These are phyloP conservation scores for Valencia hispanica DNA, from an alignment of 2,797 vertebrate species.

Conservation along the genomic window DNA sequence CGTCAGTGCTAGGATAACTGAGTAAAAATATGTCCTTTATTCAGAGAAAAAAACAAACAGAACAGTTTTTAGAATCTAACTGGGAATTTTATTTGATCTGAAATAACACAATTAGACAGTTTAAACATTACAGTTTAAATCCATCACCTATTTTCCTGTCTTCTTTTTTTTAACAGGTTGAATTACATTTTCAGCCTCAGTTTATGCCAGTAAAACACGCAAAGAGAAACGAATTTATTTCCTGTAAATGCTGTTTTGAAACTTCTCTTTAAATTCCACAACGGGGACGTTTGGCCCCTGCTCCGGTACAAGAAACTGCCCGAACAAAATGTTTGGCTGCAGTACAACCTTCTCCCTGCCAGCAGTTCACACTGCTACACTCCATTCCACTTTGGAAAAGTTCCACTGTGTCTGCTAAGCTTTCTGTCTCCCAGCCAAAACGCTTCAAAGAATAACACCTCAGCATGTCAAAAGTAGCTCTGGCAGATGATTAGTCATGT, in stretches of 20 bases:
- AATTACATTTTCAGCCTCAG: neutral
- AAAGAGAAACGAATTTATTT: conserved; percentile 4
- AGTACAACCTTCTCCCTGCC: conserved; percentile 49
- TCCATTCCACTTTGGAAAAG: conserved; percentile 50
- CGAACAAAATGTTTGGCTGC: conserved; percentile 65
- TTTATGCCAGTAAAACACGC: conserved; percentile 7
- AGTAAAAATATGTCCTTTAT: neutral
- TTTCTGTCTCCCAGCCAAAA: conserved; percentile 51
- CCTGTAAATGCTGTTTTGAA: conserved; percentile 17
- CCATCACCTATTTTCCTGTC: neutral
- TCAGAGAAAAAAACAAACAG: neutral
- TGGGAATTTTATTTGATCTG: neutral
- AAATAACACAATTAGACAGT: neutral
- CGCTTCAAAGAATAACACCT: conserved; percentile 51
- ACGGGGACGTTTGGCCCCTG: conserved; percentile 28
- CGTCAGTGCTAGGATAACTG: neutral
- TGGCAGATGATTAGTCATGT: conserved; percentile 51
- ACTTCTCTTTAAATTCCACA: conserved; percentile 43
- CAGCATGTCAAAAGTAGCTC: conserved; percentile 53
- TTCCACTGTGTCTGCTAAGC: conserved; percentile 64
- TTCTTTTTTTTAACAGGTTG: neutral
- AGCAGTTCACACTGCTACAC: conserved; percentile 52
- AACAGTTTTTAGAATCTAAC: conserved; percentile 1
- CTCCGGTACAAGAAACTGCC: conserved; percentile 43
- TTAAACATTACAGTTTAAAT: neutral